A percentile compares a stretch with the other conserved stretches of the same genome.
Evolutionary conservation across 2,113 vertebrate genomes (phyloP).

Genomic region (Sylvietta virens): DNA sequence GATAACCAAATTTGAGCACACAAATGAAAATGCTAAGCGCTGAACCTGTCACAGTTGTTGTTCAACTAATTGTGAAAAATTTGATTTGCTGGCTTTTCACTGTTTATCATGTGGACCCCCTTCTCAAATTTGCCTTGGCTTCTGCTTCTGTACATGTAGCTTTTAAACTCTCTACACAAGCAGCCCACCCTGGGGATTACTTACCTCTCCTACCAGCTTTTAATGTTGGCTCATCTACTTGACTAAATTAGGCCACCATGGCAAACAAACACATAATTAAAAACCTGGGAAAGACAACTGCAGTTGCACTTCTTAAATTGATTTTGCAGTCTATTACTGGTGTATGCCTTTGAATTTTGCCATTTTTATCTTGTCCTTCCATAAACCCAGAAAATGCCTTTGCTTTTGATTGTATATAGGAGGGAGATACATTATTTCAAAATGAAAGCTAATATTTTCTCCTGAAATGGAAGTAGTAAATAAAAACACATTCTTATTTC

Average conservation of each 20-base stretch:
- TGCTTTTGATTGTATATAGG: constrained; percentile 4
- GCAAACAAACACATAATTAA: constrained; percentile 87
- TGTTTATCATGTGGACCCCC: constrained; percentile 85
- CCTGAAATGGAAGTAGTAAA: constrained; percentile 11
- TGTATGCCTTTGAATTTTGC: constrained; percentile 30
- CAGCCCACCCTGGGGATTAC: constrained; percentile 79
- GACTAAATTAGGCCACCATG: constrained; percentile 82
- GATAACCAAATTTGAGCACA: constrained; percentile 97
- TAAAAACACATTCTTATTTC: constrained; percentile 21
- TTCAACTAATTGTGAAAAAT: constrained; percentile 99
- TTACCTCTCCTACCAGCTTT: constrained; percentile 83
- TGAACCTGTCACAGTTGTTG: constrained; percentile 90
- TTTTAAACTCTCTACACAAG: constrained; percentile 78
- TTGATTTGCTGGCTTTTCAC: constrained; percentile 85
- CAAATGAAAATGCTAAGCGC: constrained; percentile 84
- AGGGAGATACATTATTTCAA: constrained; percentile 3
- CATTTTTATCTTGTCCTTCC: constrained; percentile 35
- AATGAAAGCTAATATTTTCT: constrained; percentile 18
- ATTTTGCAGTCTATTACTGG: constrained; percentile 68
- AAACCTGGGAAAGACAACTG: constrained; percentile 76
- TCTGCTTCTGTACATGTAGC: constrained; percentile 70
- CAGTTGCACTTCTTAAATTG: constrained; percentile 72
- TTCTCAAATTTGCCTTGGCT: constrained; percentile 75
- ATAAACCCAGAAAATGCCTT: constrained; percentile 8
- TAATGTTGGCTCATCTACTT: constrained; percentile 83